Base-by-base conservation (phyloP, 2,797 vertebrate genomes). In the Hozukius guyotensis region DNA sequence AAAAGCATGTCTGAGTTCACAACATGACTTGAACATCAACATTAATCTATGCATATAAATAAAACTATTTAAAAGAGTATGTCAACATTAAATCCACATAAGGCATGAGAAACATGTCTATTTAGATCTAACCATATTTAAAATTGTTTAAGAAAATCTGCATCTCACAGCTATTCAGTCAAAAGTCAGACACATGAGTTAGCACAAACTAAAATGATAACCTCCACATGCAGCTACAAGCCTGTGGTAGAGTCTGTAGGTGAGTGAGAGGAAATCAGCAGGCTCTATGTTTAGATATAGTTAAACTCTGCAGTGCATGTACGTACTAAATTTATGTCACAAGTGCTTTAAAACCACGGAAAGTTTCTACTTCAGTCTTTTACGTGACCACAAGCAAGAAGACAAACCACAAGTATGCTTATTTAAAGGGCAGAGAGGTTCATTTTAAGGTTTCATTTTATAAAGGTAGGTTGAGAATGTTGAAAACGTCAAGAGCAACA, bases 201-300 rank as follows among this genome's bases (percentile, higher is more conserved):
- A 8, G 14, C 6, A 14, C 10, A 63, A 57, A 64, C 18, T 63
- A 6, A 9, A 34, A 38, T 13, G 2, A 18, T 5, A 63, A 32
- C 46, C 16, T 38, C 1, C 0, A 2, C 18, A 42, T 9, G 4
- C 14, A 70, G 10, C 52, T 49, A 25, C 11, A 49, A 20, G 38
- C 8, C 1, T 78, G 72, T 22, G 20, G 8, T 16, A 4, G 20
- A 1, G 3, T 69, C 1, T 4, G 3, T 32, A 11, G 8, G 0
- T 38, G 4, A 77, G 63, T 13, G 55, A 87, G 13, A 74, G 76
- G 82, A 84, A 84, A 67, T 57, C 1, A 72, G 32, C 74, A 72
- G 74, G 0, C 3, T 53, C 72, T 59, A 38, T 72, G 27, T 86
- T 81, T 72, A 77, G 57, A 63, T 29, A 8, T 2, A 27, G 0